Base-by-base conservation (phyloP, 1,140 invertebrate species). In the Panagrolaimus sp. region DNA sequence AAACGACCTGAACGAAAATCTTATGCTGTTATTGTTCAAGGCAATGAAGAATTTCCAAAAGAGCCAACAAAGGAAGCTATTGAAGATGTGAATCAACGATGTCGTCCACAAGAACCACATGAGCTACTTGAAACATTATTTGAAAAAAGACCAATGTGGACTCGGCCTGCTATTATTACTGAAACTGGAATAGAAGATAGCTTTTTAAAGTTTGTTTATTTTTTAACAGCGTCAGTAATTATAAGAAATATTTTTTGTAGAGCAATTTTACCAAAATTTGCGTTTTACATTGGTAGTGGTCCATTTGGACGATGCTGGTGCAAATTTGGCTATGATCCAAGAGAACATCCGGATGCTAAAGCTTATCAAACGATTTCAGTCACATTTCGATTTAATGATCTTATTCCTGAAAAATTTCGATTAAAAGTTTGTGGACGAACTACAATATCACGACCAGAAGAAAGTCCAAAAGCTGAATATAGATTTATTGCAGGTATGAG, bases 231-330 rank as follows among this genome's bases (percentile, higher is more conserved):
- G n/a, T 69, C 9, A 72, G 16, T 27, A 16, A n/a, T 16, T 16
- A 31, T 13, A 51, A 69, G 5, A 2, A 5, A 1, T 66, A 25
- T 14, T 27, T 43, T 53, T 45, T 77, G 66, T 63, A 82, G 79
- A 72, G 53, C 70, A 20, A 57, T 82, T 8, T 68, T 82, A 16
- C 82, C 77, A 64, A 82, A 82, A 66, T 82, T 74, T 62, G 81
- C 78, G 8, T 82, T 83, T 57, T 82, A 83, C 65, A 81, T 82
- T 51, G 69, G 48, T 16, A 77, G 70, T 48, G 81, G 81, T 14
- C 82, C 81, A 5, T 82, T 80, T 78, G 80, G 81, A 23, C 71
- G 81, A 13, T 48, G 81, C 7, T 82, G 81, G 81, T 83, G 82
- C 43, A 63, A 65, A 44, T 82, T 82, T 65, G 81, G 82, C 45